These are phyloP conservation scores for Diadophis punctatus DNA, from an alignment of 2,113 vertebrate genomes.

Conservation along the genomic window DNA sequence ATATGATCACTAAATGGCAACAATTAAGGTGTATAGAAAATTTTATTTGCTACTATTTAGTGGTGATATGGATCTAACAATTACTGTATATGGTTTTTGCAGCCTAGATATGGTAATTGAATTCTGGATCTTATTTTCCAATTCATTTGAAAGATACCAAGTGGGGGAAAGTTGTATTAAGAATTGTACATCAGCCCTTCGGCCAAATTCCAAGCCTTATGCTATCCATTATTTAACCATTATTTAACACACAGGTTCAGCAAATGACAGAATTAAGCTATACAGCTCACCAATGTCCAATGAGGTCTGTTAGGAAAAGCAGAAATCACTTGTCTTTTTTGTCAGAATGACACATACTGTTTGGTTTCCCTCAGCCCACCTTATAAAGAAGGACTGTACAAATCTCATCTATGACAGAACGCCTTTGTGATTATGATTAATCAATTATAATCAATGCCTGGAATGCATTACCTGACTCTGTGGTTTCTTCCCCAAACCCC, in stretches of 20 bases:
- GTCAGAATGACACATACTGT: neutral
- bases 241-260: neutral
- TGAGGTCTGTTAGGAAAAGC: neutral
- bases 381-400: neutral
- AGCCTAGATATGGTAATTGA: neutral
- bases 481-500: no score
- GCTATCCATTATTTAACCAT: neutral
- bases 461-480: no score
- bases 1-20: neutral
- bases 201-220: neutral
- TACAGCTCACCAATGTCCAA: neutral
- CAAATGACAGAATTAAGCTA: neutral
- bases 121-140: neutral
- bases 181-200: neutral
- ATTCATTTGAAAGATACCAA: neutral
- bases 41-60: neutral
- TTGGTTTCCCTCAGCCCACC: neutral
- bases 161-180: neutral
- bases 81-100: neutral
- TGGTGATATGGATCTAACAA: neutral
- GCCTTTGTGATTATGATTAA: neutral
- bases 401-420: neutral
- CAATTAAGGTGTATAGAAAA: neutral
- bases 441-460: no score
- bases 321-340: neutral